Base-by-base conservation (phyloP, 1,140 invertebrate species). In the Drosophila burlai region DNA sequence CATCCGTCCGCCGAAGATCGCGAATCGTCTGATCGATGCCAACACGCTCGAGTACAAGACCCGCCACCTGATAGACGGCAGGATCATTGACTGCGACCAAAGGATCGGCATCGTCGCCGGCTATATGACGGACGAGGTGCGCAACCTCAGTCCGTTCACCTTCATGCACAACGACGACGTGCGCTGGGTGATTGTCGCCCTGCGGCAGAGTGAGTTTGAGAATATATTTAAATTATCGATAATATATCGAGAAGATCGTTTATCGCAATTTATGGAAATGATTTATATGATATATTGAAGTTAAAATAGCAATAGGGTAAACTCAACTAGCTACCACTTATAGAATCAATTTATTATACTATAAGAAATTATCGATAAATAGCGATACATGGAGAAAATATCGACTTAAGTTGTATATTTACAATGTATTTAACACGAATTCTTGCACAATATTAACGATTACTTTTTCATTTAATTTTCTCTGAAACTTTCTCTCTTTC, bases 161-260 rank as follows among this genome's bases (percentile, higher is more conserved):
- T 98, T 96, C 84, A 98, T 98, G 95, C 97, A 97, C 92, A 95
- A 95, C 59, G 96, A 98, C 54, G 97, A 98, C 91, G 96, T 97
- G 7, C 94, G 95, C 73, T 98, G 96, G 95, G 96, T 97, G 11
- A 95, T 97, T 86, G 95, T 97, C 38, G 97, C 96, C 0, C 94
- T 98, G 58, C 94, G 96, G 91, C 96, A 97, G 93, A 98, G 97
- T 98, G 94, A 96, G 96, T 95, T 2, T 11, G 2, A 1, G 7
- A 13, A 34, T 16, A 21, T 46, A 21, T 21, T 46, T 5, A 13
- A n/a, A 10, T 18, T 18, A 8, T n/a, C 11, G 18, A 46, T 46
- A 21, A 45, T 21, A 31, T 45, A 45, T 45, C 18, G 18, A 45
- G 2, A 21, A 11, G 2, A 21, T 11, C 4, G 9, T 45, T 45